Percentiles rank a stretch among this genome's conserved stretches.
Evolutionary conservation across 2,888 invertebrate genomes (phyloP).

Genomic region (Acleris laterana): DNA sequence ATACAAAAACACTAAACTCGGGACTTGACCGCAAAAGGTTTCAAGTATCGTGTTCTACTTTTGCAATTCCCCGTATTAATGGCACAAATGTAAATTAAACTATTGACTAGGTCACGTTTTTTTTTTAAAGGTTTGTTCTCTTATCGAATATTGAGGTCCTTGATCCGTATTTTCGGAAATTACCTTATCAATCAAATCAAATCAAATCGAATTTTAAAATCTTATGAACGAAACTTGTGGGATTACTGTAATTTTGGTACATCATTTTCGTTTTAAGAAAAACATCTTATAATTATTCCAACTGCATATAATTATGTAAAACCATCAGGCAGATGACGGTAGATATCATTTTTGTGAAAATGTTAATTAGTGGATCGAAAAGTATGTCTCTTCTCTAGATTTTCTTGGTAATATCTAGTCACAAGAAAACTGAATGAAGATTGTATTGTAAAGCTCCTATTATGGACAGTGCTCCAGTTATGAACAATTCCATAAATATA

Average conservation of each 20-base stretch:
- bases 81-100: constrained; percentile 1
- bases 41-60: neutral
- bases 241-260: constrained; percentile 73
- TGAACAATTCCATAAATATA: no score
- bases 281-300: constrained; percentile 75
- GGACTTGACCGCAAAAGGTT: constrained; percentile 12
- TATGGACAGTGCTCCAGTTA: no score
- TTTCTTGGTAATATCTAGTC: no score
- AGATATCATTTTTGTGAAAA: no score
- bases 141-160: constrained; percentile 47
- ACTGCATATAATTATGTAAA: constrained; percentile 64
- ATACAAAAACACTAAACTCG: constrained; percentile 18
- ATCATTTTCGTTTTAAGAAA: constrained; percentile 73
- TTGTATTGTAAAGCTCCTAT: no score
- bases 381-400: no score
- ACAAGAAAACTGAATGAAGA: no score
- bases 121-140: constrained; percentile 40
- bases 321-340: constrained; percentile 33
- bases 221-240: constrained; percentile 63
- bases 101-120: neutral
- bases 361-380: no score
- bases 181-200: no score
- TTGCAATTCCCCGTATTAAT: neutral
- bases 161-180: constrained; percentile 69
- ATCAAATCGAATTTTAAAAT: no score